These are phyloP conservation scores for Ischnura elegans DNA, from an alignment of 2,888 invertebrate species.

Conservation along the genomic window DNA sequence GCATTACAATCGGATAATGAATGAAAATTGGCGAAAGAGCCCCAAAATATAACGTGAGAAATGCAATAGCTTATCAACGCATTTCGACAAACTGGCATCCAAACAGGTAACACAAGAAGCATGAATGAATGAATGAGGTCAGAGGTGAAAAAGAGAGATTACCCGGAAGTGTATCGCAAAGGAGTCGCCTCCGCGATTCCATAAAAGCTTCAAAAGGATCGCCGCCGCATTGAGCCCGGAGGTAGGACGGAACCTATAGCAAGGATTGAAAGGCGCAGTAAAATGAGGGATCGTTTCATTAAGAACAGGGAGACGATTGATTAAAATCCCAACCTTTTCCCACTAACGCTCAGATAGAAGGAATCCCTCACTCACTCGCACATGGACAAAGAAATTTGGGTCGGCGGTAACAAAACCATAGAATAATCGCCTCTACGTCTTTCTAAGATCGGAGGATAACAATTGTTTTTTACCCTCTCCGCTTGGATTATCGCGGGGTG, in stretches of 20 bases:
- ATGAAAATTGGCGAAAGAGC: too few species aligned
- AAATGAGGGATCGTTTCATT: background rate
- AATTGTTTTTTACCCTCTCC: background rate
- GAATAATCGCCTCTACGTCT: background rate
- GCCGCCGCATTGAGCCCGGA: background rate
- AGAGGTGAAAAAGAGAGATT: background rate
- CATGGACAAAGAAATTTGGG: too few species aligned
- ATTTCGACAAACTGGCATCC: background rate
- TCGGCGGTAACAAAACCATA: too few species aligned
- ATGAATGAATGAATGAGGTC: background rate
- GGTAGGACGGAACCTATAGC: background rate
- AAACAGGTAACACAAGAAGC: background rate
- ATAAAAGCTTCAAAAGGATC: background rate
- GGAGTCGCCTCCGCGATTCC: background rate
- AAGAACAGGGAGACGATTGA: background rate
- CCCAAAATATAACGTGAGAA: too few species aligned
- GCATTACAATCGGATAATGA: too few species aligned
- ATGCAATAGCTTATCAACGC: too few species aligned
- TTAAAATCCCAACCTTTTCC: background rate
- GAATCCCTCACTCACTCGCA: background rate
- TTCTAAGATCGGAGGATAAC: background rate
- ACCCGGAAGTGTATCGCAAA: background rate
- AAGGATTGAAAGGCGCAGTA: background rate
- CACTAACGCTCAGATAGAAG: background rate
- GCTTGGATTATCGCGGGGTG: background rate